Evolutionary conservation across 2,888 invertebrate species (phyloP), one percentile per base, ranked within the genome.

Genomic region (Cantharis nigra): DNA sequence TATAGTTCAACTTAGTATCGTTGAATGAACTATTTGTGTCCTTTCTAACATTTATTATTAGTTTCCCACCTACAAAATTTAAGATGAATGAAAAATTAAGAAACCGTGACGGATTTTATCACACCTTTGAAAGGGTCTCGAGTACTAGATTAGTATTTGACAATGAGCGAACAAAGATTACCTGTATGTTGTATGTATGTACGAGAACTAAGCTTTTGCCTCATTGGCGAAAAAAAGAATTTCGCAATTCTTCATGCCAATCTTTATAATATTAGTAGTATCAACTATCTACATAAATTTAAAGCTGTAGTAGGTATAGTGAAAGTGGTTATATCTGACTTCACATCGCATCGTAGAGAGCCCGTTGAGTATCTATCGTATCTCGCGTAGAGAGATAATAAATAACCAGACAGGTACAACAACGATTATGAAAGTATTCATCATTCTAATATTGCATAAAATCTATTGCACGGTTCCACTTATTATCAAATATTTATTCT

Each of bases 61-160:
- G 74, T 76, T 78, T 74, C 71, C 76, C 71, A 71, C 75, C 76
- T 23, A 63, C 23, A 72, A 74, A 76, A 64, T 74, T 79, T 70
- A 11, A 70, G 67, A 70, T 79, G 78, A 79, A 79, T 79, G 78
- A 76, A 75, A 77, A 74, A 33, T 65, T 78, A 79, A 78, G 78
- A 65, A 77, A 79, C 78, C 78, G 79, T 78, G 70, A 78, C 76
- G 76, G 79, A 77, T 79, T 79, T 78, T 75, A 67, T 72, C 72
- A 69, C 67, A 69, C 75, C 75, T 64, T 63, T 63, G 76, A 75
- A 72, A 63, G 70, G 72, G 16, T 70, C 33, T 76, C 74, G 72
- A 79, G 79, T 77, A 33, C 74, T 73, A 67, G 72, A 67, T 78
- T 78, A 73, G 69, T 70, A 63, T 70, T 74, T 63, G 62, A 73